These are phyloP conservation scores for Meteorus colon DNA, from an alignment of 2,888 invertebrate genomes.

Conservation along the genomic window DNA sequence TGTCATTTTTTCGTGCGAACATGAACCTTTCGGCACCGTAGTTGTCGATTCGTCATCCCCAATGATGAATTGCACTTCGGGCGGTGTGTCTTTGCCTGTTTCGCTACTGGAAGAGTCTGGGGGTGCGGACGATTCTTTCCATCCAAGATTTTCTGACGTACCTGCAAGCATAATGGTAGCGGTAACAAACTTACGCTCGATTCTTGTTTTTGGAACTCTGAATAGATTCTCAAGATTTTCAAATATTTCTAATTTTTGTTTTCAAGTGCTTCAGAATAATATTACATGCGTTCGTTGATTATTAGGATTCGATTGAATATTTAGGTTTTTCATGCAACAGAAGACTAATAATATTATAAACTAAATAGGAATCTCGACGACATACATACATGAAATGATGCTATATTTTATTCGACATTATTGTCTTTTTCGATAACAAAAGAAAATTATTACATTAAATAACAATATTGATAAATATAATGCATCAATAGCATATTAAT, in stretches of 20 bases:
- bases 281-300: neutral
- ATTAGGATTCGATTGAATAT: neutral
- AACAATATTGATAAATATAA: neutral
- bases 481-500: neutral
- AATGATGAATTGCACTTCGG: conserved; percentile 69
- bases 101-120: conserved; percentile 78
- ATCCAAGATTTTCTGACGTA: conserved; percentile 63
- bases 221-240: neutral
- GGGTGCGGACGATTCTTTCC: conserved; percentile 73
- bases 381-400: neutral
- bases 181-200: neutral
- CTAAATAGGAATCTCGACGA: neutral
- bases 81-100: conserved; percentile 74
- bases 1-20: conserved; percentile 41
- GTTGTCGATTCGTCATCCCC: conserved; percentile 51
- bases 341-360: neutral
- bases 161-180: conserved; percentile 57
- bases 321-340: neutral
- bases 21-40: conserved; percentile 41
- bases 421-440: neutral
- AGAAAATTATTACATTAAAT: neutral
- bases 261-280: neutral
- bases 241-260: neutral
- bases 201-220: neutral
- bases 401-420: conserved; percentile 1